These are phyloP conservation scores for Hydrozoanthus gracilis DNA, from an alignment of 92 coral and sea anemone genomes.

Conservation along the genomic window DNA sequence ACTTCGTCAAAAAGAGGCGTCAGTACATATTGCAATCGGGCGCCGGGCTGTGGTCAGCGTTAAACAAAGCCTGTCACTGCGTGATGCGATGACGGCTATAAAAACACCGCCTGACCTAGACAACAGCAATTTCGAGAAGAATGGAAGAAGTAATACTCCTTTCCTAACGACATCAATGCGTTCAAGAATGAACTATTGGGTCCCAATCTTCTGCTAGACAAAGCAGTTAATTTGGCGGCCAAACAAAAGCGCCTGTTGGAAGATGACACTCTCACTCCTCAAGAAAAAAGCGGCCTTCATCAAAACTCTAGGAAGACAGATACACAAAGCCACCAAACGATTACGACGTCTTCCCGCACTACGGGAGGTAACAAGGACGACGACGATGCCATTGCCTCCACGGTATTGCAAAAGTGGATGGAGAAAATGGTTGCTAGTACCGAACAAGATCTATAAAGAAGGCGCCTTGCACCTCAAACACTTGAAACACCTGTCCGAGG, in stretches of 20 bases:
- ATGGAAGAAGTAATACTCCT: no score
- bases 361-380: background rate
- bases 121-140: no score
- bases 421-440: background rate
- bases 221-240: background rate
- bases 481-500: no score
- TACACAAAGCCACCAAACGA: background rate
- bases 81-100: background rate
- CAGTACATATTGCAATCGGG: constrained; percentile 7
- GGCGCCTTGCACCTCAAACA: no score
- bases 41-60: no score
- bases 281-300: background rate
- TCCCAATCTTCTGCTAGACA: background rate
- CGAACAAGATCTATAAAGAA: no score
- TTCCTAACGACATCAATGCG: background rate
- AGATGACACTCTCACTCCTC: background rate
- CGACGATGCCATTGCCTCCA: background rate
- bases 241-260: background rate
- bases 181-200: background rate
- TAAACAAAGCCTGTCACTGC: background rate
- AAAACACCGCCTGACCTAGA: background rate
- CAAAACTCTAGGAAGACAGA: background rate
- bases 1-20: background rate
- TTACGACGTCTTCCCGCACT: background rate
- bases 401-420: background rate